Percentiles rank a stretch among this genome's conserved stretches.
These are phyloP conservation scores for Samia ricini DNA, from an alignment of 1,140 invertebrate genomes.

Conservation along the genomic window DNA sequence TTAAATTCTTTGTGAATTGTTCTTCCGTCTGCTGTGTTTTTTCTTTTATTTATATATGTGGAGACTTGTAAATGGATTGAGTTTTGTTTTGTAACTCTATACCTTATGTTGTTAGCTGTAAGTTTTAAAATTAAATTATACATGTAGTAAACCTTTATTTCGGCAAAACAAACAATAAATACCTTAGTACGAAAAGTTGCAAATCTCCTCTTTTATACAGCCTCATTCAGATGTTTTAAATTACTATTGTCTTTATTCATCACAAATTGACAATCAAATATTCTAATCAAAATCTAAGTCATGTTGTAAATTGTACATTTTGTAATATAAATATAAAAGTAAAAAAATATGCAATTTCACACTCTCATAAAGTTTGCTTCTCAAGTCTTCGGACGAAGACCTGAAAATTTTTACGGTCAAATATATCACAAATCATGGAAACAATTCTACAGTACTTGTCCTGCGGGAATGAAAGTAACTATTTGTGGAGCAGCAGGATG, in stretches of 20 bases:
- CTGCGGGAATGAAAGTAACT: conserved; percentile 61
- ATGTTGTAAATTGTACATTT: not conserved
- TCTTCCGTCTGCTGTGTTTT: too few species aligned
- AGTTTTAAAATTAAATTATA: too few species aligned
- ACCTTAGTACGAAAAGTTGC: too few species aligned
- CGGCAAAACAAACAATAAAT: too few species aligned
- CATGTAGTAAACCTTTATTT: too few species aligned
- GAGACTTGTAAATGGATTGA: too few species aligned
- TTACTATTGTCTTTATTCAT: not conserved
- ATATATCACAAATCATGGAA: not conserved
- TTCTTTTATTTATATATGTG: too few species aligned
- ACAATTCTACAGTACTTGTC: conserved; percentile 42
- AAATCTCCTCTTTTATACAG: too few species aligned
- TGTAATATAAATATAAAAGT: conserved; percentile 17
- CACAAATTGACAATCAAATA: not conserved
- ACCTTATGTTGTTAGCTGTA: too few species aligned
- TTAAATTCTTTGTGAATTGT: too few species aligned
- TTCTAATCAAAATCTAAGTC: not conserved
- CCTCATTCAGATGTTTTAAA: too few species aligned
- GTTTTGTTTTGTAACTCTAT: too few species aligned
- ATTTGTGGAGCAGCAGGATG: conserved; percentile 61
- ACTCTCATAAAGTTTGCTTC: not conserved
- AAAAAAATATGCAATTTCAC: conserved; percentile 22
- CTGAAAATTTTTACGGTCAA: not conserved
- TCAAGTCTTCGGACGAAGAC: not conserved